phyloP scores from a whole-genome alignment of 2,888 invertebrate genomes.

The Spisula subtruncata region DNA sequence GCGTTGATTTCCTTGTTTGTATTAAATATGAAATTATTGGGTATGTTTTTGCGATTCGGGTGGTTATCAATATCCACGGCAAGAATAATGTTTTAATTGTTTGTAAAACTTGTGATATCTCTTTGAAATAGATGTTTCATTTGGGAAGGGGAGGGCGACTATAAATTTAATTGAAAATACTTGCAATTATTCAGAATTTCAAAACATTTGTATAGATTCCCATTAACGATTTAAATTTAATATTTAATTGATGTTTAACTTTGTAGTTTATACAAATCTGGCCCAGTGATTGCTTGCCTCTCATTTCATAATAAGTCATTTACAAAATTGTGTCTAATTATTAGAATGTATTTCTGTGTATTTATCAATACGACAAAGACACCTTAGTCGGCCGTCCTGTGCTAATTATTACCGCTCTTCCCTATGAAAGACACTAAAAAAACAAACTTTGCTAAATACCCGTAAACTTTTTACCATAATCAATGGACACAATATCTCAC shows the following conservation, averaged over 20 bases:
- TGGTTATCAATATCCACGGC: neutral
- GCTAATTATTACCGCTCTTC: slow-evolving; percentile 52
- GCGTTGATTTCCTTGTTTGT: neutral
- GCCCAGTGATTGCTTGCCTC: slow-evolving; percentile 30
- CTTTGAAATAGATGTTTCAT: slow-evolving; percentile 18
- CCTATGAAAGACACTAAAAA: slow-evolving; percentile 58
- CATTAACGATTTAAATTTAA: slow-evolving; percentile 45
- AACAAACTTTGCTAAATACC: slow-evolving; percentile 58
- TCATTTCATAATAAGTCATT: slow-evolving; percentile 49
- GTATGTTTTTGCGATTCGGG: neutral
- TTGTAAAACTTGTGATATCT: neutral
- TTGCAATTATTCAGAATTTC: slow-evolving; percentile 41
- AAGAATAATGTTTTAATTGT: slow-evolving; percentile 39
- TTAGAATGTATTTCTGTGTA: slow-evolving; percentile 12
- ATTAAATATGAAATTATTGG: neutral
- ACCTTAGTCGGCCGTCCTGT: slow-evolving; percentile 45
- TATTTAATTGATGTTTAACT: slow-evolving; percentile 55
- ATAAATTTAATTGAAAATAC: slow-evolving; percentile 44
- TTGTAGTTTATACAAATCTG: slow-evolving; percentile 32
- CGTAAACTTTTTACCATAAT: slow-evolving; percentile 57
- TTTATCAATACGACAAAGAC: slow-evolving; percentile 53
- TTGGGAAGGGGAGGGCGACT: neutral
- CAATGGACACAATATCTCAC: slow-evolving; percentile 63
- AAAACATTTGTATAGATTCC: slow-evolving; percentile 33
- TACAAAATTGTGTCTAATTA: slow-evolving; percentile 61